These are phyloP conservation scores for Phocoena phocoena DNA, from an alignment of 2,113 vertebrate genomes.

Conservation along the genomic window DNA sequence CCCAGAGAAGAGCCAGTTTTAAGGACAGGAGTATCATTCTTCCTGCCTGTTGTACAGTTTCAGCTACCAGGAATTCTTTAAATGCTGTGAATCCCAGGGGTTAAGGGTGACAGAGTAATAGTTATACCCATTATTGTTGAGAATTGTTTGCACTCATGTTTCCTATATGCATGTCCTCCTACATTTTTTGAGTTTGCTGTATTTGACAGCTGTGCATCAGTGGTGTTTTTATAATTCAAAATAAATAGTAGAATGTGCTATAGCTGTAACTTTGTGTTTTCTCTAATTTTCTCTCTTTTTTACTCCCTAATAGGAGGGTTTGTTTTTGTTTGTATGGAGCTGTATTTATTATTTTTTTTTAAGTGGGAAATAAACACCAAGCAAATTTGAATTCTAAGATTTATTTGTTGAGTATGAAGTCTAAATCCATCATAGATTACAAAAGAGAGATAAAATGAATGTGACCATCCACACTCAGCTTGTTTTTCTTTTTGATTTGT, in stretches of 20 bases:
- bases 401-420: background rate
- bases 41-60: background rate
- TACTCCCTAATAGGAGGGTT: background rate
- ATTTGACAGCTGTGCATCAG: slow-evolving; percentile 38
- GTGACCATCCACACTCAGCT: background rate
- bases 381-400: slow-evolving; percentile 24
- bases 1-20: background rate
- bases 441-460: slow-evolving; percentile 16
- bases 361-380: background rate
- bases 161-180: background rate
- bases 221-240: slow-evolving; percentile 14
- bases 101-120: background rate
- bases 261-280: slow-evolving; percentile 27
- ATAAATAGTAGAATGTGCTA: slow-evolving; percentile 11
- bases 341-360: background rate
- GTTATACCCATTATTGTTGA: background rate
- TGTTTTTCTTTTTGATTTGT: slow-evolving; percentile 7
- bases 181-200: background rate
- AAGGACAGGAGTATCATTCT: background rate
- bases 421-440: slow-evolving; percentile 12
- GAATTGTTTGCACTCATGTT: background rate
- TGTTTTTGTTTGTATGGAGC: slow-evolving; percentile 8
- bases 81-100: slow-evolving; percentile 5
- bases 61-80: slow-evolving; percentile 34
- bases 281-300: slow-evolving; percentile 24